Percentiles rank a stretch among this genome's conserved stretches.
Evolutionary conservation across 2,113 vertebrate genomes (phyloP).

Genomic region (Parus major): DNA sequence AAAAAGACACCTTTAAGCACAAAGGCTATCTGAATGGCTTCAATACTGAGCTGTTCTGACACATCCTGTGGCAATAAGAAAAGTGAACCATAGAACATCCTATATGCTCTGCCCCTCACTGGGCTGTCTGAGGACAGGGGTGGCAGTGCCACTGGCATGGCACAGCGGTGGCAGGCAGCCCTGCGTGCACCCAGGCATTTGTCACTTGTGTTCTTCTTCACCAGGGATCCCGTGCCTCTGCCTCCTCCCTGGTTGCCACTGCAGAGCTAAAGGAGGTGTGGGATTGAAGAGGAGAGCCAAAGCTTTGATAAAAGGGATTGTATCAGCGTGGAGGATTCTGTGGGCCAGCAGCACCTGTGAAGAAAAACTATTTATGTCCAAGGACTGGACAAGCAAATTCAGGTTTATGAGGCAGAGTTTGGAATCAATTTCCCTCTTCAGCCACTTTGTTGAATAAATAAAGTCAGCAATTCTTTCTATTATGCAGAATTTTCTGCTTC

Average conservation of each 20-base stretch:
- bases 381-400: background rate
- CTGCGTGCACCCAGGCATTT: background rate
- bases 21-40: background rate
- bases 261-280: background rate
- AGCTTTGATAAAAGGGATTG: background rate
- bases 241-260: background rate
- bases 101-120: background rate
- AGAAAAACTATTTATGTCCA: background rate
- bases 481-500: background rate
- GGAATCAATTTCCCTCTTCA: accelerated
- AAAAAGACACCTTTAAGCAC: background rate
- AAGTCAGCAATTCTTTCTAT: background rate
- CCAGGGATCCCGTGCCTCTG: accelerated
- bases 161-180: accelerated
- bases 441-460: background rate
- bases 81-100: background rate
- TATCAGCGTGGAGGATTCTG: background rate
- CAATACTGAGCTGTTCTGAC: background rate
- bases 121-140: background rate
- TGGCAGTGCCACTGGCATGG: background rate
- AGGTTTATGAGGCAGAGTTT: background rate
- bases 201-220: accelerated
- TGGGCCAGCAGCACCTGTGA: background rate
- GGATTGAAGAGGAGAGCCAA: background rate
- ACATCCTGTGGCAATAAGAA: background rate